These are phyloP conservation scores for Empidonax traillii DNA, from an alignment of 2,113 vertebrate species.

Conservation along the genomic window DNA sequence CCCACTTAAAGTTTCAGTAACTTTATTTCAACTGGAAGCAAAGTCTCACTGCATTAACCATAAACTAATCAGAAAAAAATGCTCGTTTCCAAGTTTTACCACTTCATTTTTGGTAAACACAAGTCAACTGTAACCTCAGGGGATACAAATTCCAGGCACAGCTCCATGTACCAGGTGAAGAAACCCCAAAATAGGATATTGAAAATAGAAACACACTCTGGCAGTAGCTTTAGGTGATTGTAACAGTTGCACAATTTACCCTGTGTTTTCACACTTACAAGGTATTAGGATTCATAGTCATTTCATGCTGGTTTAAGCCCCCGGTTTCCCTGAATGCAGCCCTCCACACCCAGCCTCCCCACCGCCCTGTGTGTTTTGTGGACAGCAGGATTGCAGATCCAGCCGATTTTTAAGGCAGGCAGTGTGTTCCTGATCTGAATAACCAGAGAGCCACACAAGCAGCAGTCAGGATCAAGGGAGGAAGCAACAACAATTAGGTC, in stretches of 20 bases:
- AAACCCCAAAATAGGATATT: conserved; percentile 12
- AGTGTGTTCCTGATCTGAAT: background rate
- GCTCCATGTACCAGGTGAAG: conserved; percentile 12
- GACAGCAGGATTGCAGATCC: background rate
- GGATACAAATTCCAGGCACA: background rate
- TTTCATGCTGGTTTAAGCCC: background rate
- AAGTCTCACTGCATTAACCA: background rate
- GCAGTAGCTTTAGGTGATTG: background rate
- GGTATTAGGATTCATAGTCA: background rate
- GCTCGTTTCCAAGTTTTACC: background rate
- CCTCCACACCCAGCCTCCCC: background rate
- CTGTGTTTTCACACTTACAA: background rate
- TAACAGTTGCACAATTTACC: background rate
- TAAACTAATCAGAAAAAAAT: conserved; percentile 27
- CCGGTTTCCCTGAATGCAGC: background rate
- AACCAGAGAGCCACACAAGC: background rate
- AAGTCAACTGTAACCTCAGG: conserved; percentile 17
- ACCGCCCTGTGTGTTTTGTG: background rate
- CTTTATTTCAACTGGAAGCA: background rate
- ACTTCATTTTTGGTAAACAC: background rate
- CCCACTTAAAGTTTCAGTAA: background rate
- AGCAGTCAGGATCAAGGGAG: background rate
- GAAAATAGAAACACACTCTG: background rate
- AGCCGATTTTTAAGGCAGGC: background rate
- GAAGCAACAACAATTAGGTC: background rate